Percentiles rank a stretch among this genome's conserved stretches.
Evolutionary conservation across 1,140 invertebrate genomes (phyloP).

Genomic region (Varroa destructor): DNA sequence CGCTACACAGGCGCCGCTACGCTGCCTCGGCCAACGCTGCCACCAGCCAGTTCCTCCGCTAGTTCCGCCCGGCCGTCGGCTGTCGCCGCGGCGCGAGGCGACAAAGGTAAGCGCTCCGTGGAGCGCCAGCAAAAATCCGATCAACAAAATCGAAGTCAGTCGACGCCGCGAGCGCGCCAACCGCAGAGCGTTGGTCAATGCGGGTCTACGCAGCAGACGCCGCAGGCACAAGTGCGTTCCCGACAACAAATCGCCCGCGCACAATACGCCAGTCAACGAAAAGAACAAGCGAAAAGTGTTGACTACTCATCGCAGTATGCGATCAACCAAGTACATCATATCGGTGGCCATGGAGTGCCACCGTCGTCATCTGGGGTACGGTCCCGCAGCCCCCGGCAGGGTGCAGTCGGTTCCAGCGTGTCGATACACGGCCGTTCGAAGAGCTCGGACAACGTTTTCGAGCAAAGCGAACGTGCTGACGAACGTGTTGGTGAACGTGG

Average conservation of each 20-base stretch:
- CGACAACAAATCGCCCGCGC: conserved; percentile 32
- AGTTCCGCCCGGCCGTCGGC: conserved; percentile 38
- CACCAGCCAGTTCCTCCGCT: conserved; percentile 63
- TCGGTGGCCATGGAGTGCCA: neutral
- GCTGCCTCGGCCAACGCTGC: conserved; percentile 36
- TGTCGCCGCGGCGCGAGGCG: conserved; percentile 38
- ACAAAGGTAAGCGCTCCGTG: conserved; percentile 36
- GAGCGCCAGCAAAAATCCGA: conserved; percentile 34
- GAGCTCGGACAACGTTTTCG: conserved; percentile 70
- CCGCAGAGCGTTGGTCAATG: neutral
- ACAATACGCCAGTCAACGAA: conserved; percentile 34
- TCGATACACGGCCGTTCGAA: conserved; percentile 44
- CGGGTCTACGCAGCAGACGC: conserved; percentile 5
- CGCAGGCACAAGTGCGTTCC: conserved; percentile 8
- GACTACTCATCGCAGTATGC: conserved; percentile 31
- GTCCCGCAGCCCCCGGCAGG: conserved; percentile 11
- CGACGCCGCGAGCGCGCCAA: conserved; percentile 5
- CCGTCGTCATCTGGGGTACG: conserved; percentile 16
- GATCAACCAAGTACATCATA: conserved; percentile 3
- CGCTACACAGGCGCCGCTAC: conserved; percentile 38
- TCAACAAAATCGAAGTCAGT: conserved; percentile 7
- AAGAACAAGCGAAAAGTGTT: conserved; percentile 35
- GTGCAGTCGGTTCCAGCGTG: neutral
- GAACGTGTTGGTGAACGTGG: conserved; percentile 10
- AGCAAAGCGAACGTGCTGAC: conserved; percentile 37